These are phyloP conservation scores for Globia sparganii DNA, from an alignment of 2,888 invertebrate genomes.

Conservation along the genomic window DNA sequence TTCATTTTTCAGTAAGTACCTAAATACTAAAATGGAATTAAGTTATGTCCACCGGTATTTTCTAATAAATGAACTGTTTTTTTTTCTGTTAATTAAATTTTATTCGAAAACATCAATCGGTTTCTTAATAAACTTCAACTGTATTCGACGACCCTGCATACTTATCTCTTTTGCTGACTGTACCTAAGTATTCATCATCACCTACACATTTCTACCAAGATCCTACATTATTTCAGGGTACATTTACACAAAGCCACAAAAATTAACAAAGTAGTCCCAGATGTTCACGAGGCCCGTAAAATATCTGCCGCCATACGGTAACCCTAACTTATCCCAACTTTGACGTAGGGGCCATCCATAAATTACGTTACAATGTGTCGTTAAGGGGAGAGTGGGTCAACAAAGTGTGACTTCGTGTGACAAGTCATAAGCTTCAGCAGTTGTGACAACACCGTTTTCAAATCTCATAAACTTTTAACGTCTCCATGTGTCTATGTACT, in stretches of 20 bases:
- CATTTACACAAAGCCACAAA: slow-evolving; percentile 30
- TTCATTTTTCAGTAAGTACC: no score
- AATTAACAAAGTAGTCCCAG: slow-evolving; percentile 26
- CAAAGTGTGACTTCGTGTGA: background rate
- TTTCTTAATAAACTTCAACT: no score
- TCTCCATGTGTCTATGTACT: background rate
- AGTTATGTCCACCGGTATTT: no score
- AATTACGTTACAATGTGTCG: slow-evolving; percentile 1
- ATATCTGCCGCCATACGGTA: slow-evolving; percentile 29
- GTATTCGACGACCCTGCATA: no score
- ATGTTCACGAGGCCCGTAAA: slow-evolving; percentile 41
- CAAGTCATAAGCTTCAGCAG: background rate
- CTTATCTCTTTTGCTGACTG: no score
- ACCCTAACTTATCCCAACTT: slow-evolving; percentile 55
- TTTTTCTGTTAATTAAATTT: no score
- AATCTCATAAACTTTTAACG: background rate
- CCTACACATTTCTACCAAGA: background rate
- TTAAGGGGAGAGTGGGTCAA: background rate
- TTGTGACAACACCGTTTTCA: background rate
- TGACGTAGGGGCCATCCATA: background rate
- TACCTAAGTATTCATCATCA: background rate
- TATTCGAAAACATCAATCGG: no score
- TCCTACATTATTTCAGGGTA: no score
- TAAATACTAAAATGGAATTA: no score
- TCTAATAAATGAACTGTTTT: no score